phyloP scores from a whole-genome alignment of 2,797 vertebrate species.

The Crossoptilon crossoptilon region DNA sequence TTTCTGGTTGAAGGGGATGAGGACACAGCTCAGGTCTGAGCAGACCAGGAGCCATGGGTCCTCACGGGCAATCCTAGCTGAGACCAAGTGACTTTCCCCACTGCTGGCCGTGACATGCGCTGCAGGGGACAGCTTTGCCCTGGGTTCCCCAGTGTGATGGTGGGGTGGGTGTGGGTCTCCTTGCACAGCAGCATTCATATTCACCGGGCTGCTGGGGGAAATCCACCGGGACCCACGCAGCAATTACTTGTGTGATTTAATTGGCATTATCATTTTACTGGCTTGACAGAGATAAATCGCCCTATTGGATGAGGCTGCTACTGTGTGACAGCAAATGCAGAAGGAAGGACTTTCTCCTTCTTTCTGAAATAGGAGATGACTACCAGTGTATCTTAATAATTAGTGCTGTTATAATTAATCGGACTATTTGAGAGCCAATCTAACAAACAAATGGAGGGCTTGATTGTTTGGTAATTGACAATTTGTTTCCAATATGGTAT shows the following conservation, averaged over 20 bases:
- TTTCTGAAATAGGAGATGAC: conserved; percentile 64
- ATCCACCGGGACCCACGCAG: conserved; percentile 80
- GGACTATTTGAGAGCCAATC: conserved; percentile 78
- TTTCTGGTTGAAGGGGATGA: not conserved
- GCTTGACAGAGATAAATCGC: conserved; percentile 94
- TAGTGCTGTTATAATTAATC: conserved; percentile 78
- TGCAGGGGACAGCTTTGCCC: not conserved
- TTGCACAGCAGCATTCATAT: conserved; percentile 83
- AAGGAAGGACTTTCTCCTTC: conserved; percentile 60
- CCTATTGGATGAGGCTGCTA: conserved; percentile 74
- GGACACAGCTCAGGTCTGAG: not conserved
- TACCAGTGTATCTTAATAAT: conserved; percentile 79
- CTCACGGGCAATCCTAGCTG: not conserved
- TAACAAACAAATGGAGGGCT: conserved; percentile 77
- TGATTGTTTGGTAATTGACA: conserved; percentile 75
- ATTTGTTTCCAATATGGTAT: conserved; percentile 64
- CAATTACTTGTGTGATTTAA: conserved; percentile 95
- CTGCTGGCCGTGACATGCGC: not conserved
- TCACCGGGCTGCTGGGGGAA: conserved; percentile 83
- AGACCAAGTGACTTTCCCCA: not conserved
- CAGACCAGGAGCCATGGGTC: too few relatives aligned
- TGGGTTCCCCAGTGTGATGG: accelerated
- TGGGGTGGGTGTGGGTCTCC: conserved; percentile 55
- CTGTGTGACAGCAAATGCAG: conserved; percentile 71
- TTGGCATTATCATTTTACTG: conserved; percentile 95